Evolutionary conservation across 2,888 invertebrate species (phyloP).

Genomic region (Mythimna impura): DNA sequence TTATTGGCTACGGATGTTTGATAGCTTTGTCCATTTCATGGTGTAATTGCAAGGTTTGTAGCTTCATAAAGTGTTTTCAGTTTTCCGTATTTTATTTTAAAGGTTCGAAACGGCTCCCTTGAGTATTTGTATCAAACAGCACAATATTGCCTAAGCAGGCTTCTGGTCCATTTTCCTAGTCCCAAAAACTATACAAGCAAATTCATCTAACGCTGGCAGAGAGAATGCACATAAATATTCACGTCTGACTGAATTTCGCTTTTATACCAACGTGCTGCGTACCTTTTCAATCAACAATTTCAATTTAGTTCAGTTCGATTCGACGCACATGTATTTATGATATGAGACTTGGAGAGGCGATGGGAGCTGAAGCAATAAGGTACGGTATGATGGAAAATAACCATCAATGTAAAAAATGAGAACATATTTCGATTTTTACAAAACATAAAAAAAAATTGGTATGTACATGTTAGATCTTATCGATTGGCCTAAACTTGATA

Average conservation of each 20-base stretch:
- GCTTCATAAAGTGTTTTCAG: slow-evolving; percentile 10
- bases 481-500: slow-evolving; percentile 41
- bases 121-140: slow-evolving; percentile 16
- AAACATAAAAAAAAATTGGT: slow-evolving; percentile 22
- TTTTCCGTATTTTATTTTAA: neutral
- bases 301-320: slow-evolving; percentile 63
- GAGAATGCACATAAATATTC: slow-evolving; percentile 59
- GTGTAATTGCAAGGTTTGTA: slow-evolving; percentile 10
- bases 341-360: slow-evolving; percentile 36
- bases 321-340: slow-evolving; percentile 56
- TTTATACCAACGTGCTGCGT: slow-evolving; percentile 51
- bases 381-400: slow-evolving; percentile 39
- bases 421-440: slow-evolving; percentile 12
- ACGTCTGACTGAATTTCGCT: slow-evolving; percentile 56
- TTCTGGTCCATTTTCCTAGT: slow-evolving; percentile 16
- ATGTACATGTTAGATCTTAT: slow-evolving; percentile 9
- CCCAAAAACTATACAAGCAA: slow-evolving; percentile 45
- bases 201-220: slow-evolving; percentile 41
- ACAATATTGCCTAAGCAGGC: neutral
- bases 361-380: slow-evolving; percentile 35
- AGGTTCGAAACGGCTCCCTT: neutral
- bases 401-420: slow-evolving; percentile 32
- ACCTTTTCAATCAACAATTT: slow-evolving; percentile 66
- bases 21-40: slow-evolving; percentile 35
- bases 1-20: slow-evolving; percentile 42